Evolutionary conservation across 2,797 vertebrate genomes (phyloP), one percentile per base, ranked within the genome.

Genomic region (Garrulus glandarius): DNA sequence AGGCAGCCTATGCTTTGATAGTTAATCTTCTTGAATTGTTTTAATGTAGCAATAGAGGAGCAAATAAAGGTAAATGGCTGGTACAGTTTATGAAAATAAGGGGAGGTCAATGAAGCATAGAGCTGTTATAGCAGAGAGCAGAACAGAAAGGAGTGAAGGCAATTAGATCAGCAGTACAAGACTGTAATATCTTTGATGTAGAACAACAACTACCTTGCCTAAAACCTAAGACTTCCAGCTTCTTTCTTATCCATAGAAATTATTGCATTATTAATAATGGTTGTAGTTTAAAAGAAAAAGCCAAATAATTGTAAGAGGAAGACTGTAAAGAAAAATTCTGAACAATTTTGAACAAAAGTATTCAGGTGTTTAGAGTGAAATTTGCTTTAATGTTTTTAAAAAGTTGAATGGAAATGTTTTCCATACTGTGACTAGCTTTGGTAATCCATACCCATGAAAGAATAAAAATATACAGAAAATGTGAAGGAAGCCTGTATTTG

Each of bases 51-150:
- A 78, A 24, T 64, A 88, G 61, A 92, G 23, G 59, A 95, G 46
- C 72, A 92, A 92, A 93, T 94, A 86, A 94, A 86, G 83, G 72
- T 85, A 95, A 96, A 81, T 72, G 43, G 53, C 65, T 94, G 50
- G 61, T 81, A 86, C 65, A 84, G 90, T 81, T 95, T 90, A 86
- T 95, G 89, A 95, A 96, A 96, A 97, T 95, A 90, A 94, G 72
- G 39, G 44, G 92, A 92, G 89, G 89, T 93, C 79, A 88, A 75
- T 95, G 93, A 93, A 80, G 87, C 80, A 23, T 93, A 81, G 65
- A 94, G 76, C 76, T 94, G 27, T 96, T 95, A 64, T 7, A 43
- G 65, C 22, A 75, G 57, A 80, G 44, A 93, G 72, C 89, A 83
- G 76, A 87, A 89, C 65, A 88, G 80, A 92, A 88, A 92, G 39